Evolutionary conservation across 1,140 invertebrate genomes (phyloP).

Genomic region (Propsilocerus akamusi): DNA sequence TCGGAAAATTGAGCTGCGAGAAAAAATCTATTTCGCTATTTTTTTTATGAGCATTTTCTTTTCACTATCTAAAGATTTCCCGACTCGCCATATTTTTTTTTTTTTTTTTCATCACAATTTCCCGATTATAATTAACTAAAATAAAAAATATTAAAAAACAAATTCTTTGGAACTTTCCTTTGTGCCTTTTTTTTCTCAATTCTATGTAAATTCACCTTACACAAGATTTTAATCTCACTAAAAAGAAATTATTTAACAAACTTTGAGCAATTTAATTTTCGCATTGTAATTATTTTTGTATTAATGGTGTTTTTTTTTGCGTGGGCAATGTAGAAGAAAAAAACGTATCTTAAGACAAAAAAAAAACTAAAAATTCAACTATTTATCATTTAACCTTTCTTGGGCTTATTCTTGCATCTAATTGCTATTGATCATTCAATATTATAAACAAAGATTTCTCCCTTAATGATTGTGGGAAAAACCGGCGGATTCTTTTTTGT

Average conservation of each 20-base stretch:
- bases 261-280: not conserved
- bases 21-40: too few species aligned
- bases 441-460: not conserved
- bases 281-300: not conserved
- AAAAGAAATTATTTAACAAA: not conserved
- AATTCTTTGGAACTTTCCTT: too few species aligned
- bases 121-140: too few species aligned
- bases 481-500: too few species aligned
- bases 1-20: too few species aligned
- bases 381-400: not conserved
- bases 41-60: too few species aligned
- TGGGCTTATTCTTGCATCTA: not conserved
- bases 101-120: too few species aligned
- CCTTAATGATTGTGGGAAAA: too few species aligned
- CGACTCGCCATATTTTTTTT: too few species aligned
- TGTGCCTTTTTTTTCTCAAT: not conserved
- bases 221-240: not conserved
- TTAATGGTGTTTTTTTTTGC: not conserved
- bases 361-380: not conserved
- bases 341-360: not conserved
- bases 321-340: not conserved
- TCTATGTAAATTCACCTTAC: not conserved
- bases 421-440: not conserved
- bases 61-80: too few species aligned
- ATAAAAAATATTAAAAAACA: too few species aligned